Conservation (phyloP, 1,140 invertebrate genomes). For the Drosophila azteca region DNA sequence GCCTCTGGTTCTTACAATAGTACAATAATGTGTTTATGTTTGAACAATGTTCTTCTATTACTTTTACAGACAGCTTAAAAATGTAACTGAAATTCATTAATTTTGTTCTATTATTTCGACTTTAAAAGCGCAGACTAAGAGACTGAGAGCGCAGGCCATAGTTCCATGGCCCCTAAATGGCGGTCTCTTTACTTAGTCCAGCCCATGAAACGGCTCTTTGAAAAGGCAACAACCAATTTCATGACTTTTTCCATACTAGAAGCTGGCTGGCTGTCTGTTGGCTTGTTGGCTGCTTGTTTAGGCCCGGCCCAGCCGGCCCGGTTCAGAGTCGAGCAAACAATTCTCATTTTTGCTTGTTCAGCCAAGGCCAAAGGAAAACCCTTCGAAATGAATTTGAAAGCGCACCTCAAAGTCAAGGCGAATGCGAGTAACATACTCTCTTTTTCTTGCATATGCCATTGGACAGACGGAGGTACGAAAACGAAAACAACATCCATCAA, state of each 20-base stretch:
- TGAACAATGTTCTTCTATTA: no score
- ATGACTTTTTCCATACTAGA: conserved; percentile 36
- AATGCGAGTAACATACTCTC: no score
- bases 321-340: conserved; percentile 26
- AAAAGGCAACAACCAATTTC: conserved; percentile 18
- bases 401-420: conserved; percentile 26
- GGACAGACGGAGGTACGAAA: no score
- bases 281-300: conserved; percentile 36
- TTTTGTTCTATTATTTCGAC: no score
- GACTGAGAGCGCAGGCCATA: no score
- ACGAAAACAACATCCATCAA: no score
- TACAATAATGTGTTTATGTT: no score
- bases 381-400: background rate
- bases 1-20: no score
- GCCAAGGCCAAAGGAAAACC: conserved; percentile 14
- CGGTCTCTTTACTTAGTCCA: conserved; percentile 5
- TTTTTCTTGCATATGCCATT: no score
- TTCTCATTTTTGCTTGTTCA: conserved; percentile 31
- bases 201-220: background rate
- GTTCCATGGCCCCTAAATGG: background rate
- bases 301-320: background rate
- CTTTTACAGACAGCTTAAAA: no score
- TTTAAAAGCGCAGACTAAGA: no score
- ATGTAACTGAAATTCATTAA: no score
- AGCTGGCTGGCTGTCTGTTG: background rate